These are phyloP conservation scores for Leucopsar rothschildi DNA, from an alignment of 2,113 vertebrate species.

Conservation along the genomic window DNA sequence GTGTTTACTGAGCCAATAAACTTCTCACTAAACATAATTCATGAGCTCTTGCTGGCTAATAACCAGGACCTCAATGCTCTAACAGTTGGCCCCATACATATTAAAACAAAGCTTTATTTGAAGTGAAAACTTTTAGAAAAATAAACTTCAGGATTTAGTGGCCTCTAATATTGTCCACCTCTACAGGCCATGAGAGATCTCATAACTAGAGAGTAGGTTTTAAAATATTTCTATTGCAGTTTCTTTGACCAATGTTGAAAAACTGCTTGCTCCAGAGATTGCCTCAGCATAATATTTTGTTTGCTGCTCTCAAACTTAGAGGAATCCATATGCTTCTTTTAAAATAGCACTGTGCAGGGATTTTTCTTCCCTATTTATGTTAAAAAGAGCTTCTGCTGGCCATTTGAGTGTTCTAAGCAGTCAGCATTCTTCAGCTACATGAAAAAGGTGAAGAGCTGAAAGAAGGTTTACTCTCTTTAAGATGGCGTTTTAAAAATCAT, in stretches of 20 bases:
- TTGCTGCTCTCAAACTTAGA: background rate
- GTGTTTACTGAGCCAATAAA: conserved; percentile 70
- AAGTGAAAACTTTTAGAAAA: conserved; percentile 62
- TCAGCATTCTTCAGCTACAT: background rate
- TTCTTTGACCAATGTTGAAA: background rate
- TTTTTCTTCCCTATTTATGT: background rate
- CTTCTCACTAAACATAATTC: conserved; percentile 70
- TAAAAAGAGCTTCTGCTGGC: background rate
- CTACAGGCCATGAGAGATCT: background rate
- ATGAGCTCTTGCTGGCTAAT: conserved; percentile 62
- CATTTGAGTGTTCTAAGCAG: background rate
- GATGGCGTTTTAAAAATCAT: background rate
- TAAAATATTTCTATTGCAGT: background rate
- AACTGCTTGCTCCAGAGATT: background rate
- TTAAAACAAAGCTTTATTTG: conserved; percentile 66
- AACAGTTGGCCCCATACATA: conserved; percentile 59
- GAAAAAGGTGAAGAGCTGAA: background rate
- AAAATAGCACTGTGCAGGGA: background rate
- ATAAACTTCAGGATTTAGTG: conserved; percentile 52
- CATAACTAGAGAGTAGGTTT: background rate
- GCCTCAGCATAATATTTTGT: background rate
- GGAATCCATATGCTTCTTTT: background rate
- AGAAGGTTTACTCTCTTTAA: background rate
- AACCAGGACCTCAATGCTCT: conserved; percentile 54
- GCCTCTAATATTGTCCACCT: background rate